Conservation (phyloP, 2,797 vertebrate genomes). For the Thunnus albacares region DNA sequence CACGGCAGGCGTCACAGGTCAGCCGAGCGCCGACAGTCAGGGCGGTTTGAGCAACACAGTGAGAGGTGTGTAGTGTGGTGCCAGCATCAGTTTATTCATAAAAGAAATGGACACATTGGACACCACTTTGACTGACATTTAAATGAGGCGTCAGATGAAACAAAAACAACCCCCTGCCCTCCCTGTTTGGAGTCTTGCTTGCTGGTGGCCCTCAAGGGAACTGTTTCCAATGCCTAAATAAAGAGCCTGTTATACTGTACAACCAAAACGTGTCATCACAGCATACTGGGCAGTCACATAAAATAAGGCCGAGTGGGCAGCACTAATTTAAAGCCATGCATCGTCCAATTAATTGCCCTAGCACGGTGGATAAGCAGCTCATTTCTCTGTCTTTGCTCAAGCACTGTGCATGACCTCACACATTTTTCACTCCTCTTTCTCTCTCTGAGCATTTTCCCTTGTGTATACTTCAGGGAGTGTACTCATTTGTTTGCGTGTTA, state of each 20-base stretch:
- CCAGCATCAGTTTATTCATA: constrained; percentile 38
- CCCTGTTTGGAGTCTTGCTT: background rate
- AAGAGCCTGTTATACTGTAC: constrained; percentile 11
- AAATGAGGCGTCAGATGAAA: constrained; percentile 1
- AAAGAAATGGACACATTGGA: constrained; percentile 1
- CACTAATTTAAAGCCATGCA: constrained; percentile 39
- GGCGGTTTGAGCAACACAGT: constrained; percentile 19
- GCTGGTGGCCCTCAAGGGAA: constrained; percentile 17
- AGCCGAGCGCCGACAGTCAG: constrained; percentile 9
- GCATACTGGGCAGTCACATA: constrained; percentile 29
- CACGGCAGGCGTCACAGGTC: constrained; percentile 34
- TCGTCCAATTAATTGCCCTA: constrained; percentile 36
- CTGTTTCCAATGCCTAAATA: constrained; percentile 7
- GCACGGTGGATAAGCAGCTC: constrained; percentile 28
- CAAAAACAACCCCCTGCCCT: background rate
- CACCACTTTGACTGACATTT: constrained; percentile 25
- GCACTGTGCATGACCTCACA: constrained; percentile 41
- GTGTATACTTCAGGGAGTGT: constrained; percentile 11
- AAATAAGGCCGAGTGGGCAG: constrained; percentile 36
- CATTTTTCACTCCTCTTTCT: constrained; percentile 36
- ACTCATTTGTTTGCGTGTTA: constrained; percentile 49
- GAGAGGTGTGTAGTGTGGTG: constrained; percentile 23
- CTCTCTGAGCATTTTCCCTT: constrained; percentile 19
- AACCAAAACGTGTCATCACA: constrained; percentile 35
- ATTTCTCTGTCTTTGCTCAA: constrained; percentile 26